Evolutionary conservation across 2,797 vertebrate genomes (phyloP), one percentile per base, ranked within the genome.

Genomic region (Centroberyx gerrardi): DNA sequence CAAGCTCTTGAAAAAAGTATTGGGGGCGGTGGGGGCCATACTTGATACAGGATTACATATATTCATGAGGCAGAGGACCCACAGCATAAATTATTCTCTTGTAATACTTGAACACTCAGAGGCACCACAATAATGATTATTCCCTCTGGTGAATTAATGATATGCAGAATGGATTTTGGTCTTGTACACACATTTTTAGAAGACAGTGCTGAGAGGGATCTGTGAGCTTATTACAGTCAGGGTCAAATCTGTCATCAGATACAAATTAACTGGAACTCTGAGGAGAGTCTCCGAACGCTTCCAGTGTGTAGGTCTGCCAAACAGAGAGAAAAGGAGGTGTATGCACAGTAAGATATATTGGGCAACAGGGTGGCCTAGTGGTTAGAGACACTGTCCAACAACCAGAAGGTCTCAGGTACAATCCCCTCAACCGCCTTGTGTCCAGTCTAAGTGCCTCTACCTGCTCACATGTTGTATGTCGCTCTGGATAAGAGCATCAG

Each of bases 11-110:
- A 75, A 79, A 87, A 77, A 82, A 55, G 55, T 71, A 84, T 72
- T n/a, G 48, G 31, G 49, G 54, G 62, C 52, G 63, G 36, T 28
- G 38, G 54, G 62, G 44, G 28, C 63, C 64, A 56, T 65, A 55
- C 83, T 87, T 79, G 53, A 84, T 87, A 83, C 76, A 86, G 85
- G 59, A 29, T 44, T 74, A 87, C 78, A 87, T 84, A 76, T 83
- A 92, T 92, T 93, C 81, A 90, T 91, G 78, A 86, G 54, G 70
- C 79, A 79, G 83, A 80, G 72, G 54, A 62, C 62, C 49, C 58
- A 69, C 70, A 86, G 82, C 78, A 89, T 87, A 87, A 91, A 89
- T 90, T 82, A 89, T 90, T 90, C 88, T 84, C 62, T 73, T 81
- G 58, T 78, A 78, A 82, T 86, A 78, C 72, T 63, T 62, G 81